Conservation (phyloP, 2,113 vertebrate species). For the Chlorodrepanis virens region DNA sequence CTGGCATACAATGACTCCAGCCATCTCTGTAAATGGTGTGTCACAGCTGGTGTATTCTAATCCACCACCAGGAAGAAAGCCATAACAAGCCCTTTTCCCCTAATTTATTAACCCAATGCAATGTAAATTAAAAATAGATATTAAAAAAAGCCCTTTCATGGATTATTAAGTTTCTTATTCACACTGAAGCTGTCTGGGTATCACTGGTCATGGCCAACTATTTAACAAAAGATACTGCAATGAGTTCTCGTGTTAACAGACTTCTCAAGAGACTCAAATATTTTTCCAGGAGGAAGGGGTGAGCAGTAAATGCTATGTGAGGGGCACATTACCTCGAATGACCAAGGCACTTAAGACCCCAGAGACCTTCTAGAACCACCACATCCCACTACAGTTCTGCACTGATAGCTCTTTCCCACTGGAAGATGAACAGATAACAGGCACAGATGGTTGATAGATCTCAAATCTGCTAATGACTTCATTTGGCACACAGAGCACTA, state of each 20-base stretch:
- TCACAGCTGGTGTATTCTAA: not conserved
- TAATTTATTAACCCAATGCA: not conserved
- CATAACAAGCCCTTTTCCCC: not conserved
- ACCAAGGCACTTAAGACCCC: not conserved
- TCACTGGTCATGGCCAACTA: not conserved
- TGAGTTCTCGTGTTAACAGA: not conserved
- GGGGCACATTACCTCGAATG: not conserved
- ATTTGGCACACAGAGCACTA: not conserved
- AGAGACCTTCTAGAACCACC: not conserved
- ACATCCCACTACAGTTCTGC: not conserved
- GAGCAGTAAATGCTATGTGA: not conserved
- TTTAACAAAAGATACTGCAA: not conserved
- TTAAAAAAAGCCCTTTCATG: not conserved
- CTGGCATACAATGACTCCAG: not conserved
- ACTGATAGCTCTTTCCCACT: not conserved
- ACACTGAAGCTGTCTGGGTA: not conserved
- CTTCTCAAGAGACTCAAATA: not conserved
- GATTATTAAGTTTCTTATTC: slow-evolving; percentile 4
- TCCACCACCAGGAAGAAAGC: not conserved
- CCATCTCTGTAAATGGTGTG: not conserved
- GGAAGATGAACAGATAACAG: not conserved
- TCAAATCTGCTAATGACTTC: not conserved
- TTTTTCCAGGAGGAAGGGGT: not conserved
- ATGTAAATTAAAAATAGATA: not conserved
- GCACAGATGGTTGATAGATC: slow-evolving; percentile 10